Evolutionary conservation across 2,113 vertebrate species (phyloP).

Genomic region (Machaerirhynchus nigripectus): DNA sequence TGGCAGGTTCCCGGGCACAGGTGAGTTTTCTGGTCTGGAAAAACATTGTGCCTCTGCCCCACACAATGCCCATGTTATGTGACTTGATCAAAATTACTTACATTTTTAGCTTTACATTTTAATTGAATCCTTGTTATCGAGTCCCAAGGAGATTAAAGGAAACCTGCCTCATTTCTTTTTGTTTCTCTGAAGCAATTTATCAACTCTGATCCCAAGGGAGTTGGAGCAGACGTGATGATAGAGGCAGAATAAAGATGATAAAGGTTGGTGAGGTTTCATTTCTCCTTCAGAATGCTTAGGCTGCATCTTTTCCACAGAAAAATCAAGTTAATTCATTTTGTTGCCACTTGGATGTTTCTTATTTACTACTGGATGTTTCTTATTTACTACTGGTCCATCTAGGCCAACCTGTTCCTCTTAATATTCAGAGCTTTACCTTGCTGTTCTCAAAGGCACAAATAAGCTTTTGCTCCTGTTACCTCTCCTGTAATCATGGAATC

Average conservation of each 20-base stretch:
- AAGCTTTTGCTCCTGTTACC: neutral
- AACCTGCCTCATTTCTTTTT: neutral
- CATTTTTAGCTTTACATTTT: slow-evolving; percentile 33
- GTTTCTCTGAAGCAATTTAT: slow-evolving; percentile 31
- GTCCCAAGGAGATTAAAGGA: slow-evolving; percentile 10
- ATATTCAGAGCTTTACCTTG: neutral
- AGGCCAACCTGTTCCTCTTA: neutral
- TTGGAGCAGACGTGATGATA: slow-evolving; percentile 1
- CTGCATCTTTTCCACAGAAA: neutral
- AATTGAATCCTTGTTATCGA: slow-evolving; percentile 25
- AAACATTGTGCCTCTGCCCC: neutral
- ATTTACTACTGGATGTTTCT: neutral
- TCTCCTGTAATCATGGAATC: neutral
- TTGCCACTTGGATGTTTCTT: neutral
- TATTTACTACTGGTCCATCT: neutral
- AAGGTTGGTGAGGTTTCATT: neutral
- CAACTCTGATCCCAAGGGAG: neutral
- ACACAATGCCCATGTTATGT: accelerated
- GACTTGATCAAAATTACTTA: neutral
- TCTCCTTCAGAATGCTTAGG: slow-evolving; percentile 5
- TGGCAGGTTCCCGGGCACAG: neutral
- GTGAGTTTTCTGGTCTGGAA: neutral
- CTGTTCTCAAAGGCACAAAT: neutral
- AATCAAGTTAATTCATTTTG: neutral
- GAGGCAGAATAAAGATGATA: neutral